Base-by-base conservation (phyloP, 2,797 vertebrate species). In the Semotilus atromaculatus region DNA sequence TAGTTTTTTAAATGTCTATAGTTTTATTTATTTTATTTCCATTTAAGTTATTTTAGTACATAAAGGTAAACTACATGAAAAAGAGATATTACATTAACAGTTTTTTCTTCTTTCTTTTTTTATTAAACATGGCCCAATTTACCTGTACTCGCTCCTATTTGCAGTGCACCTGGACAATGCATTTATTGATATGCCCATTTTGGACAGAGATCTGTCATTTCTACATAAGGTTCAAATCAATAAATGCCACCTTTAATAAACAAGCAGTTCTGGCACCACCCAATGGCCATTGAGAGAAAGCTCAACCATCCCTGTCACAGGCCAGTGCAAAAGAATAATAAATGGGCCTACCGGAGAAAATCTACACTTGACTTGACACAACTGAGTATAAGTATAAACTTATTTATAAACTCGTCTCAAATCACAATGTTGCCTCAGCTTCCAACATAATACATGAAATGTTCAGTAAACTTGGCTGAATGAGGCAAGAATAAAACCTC, bases 241-340 rank as follows among this genome's bases (percentile, higher is more conserved):
- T 34, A 60, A 40, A 80, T 36, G 14, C 29, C 18, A 36, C 3
- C 18, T 4, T 31, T 51, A 9, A 53, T 26, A 48, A 77, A 67
- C 62, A 77, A 72, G 68, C 51, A 18, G 29, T 62, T 60, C 45
- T 85, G 38, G 78, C 77, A 14, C 78, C 77, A 43, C 70, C 84
- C 70, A 53, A 48, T 80, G 77, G 67, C 31, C 45, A 51, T 79
- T 23, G 70, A 45, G 64, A 58, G 40, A 81, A 75, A 45, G 19
- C 18, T 60, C 34, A 72, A 38, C 18, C 0, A 62, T 72, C 7
- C 26, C 11, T 72, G 72, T 81, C 7, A 71, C 16, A 40, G 23
- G 26, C 43, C 43, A 26, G 21, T n/a, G 48, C 34, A 70, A 26
- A 43, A 23, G 51, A 29, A 55, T 18, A 55, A 55, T 55, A 36